phyloP scores from a whole-genome alignment of 2,888 invertebrate species.

The Zaprionus obscuricornis region DNA sequence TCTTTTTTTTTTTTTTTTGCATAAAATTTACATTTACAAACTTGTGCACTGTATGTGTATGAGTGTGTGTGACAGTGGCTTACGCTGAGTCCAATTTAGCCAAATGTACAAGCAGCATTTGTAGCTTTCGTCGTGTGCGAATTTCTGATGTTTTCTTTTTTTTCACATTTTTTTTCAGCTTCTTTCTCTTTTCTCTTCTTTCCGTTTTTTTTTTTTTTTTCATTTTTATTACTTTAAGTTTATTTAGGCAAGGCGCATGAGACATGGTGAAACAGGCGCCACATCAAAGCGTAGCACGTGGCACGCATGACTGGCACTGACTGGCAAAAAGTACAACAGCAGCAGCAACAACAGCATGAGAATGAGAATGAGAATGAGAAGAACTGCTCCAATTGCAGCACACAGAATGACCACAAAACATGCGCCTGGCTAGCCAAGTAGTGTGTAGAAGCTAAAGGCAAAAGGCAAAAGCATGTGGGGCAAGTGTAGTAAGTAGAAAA shows the following conservation, averaged over 20 bases:
- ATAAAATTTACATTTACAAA: slow-evolving; percentile 75
- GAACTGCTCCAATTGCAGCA: slow-evolving; percentile 63
- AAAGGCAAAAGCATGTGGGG: background rate
- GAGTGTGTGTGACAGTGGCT: slow-evolving; percentile 56
- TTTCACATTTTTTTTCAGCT: slow-evolving; percentile 42
- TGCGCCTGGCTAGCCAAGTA: slow-evolving; percentile 53
- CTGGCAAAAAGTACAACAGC: slow-evolving; percentile 62
- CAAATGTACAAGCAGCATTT: slow-evolving; percentile 70
- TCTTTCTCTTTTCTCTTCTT: slow-evolving; percentile 25
- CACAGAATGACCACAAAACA: slow-evolving; percentile 73
- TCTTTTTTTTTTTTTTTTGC: too few relatives aligned
- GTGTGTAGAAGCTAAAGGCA: too few relatives aligned
- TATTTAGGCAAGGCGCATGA: slow-evolving; percentile 58
- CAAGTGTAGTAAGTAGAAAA: background rate
- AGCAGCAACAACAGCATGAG: slow-evolving; percentile 26
- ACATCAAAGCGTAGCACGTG: slow-evolving; percentile 74
- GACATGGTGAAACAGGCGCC: slow-evolving; percentile 43
- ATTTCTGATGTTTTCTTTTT: slow-evolving; percentile 40
- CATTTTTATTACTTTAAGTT: slow-evolving; percentile 73
- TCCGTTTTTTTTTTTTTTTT: slow-evolving; percentile 39
- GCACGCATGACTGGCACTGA: slow-evolving; percentile 73
- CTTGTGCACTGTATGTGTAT: slow-evolving; percentile 30
- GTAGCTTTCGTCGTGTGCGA: slow-evolving; percentile 42
- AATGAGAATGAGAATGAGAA: slow-evolving; percentile 17
- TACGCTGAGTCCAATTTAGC: slow-evolving; percentile 70